Evolutionary conservation across 2,888 invertebrate species (phyloP), one percentile per base, ranked within the genome.

Genomic region (Tenthredo distinguenda): DNA sequence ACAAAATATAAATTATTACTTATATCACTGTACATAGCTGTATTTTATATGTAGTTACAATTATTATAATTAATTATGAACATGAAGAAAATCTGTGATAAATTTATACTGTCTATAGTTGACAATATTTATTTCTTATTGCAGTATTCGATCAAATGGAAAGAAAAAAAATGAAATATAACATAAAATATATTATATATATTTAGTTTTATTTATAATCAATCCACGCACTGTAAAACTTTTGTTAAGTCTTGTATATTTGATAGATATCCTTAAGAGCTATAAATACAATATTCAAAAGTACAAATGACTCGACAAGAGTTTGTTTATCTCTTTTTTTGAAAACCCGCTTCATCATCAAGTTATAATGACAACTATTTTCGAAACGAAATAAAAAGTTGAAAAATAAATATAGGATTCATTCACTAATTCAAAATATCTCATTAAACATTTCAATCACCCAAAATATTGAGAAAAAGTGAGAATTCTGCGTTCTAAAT

Each of bases 51-150:
- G 82, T 47, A 86, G 81, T 55, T 86, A 81, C 18, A 26, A 84
- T 34, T 86, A 68, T 72, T 55, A 72, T 86, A 88, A 86, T 86
- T 85, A 87, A 26, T 74, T 37, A 88, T 86, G 88, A 89, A 88
- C 82, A 86, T 87, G 87, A 91, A 89, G 89, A 87, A 83, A 90
- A 91, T 91, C 91, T 92, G 91, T 92, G 91, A 92, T 91, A 92
- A 90, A 90, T 91, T 91, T 91, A 87, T 91, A 91, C 89, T 90
- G 88, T 91, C 90, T 84, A 74, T n/a, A 88, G 88, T 90, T 90
- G 87, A 91, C 87, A 88, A 90, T 89, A 88, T 90, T 90, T 87
- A 90, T 90, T 91, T 89, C 86, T 87, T 88, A 90, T 76, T 74
- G 85, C 84, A 86, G 84, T 83, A 83, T 83, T 71, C 68, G 31